Evolutionary conservation across 2,797 vertebrate genomes (phyloP), one percentile per base, ranked within the genome.

Genomic region (Notolepis coatsorum): DNA sequence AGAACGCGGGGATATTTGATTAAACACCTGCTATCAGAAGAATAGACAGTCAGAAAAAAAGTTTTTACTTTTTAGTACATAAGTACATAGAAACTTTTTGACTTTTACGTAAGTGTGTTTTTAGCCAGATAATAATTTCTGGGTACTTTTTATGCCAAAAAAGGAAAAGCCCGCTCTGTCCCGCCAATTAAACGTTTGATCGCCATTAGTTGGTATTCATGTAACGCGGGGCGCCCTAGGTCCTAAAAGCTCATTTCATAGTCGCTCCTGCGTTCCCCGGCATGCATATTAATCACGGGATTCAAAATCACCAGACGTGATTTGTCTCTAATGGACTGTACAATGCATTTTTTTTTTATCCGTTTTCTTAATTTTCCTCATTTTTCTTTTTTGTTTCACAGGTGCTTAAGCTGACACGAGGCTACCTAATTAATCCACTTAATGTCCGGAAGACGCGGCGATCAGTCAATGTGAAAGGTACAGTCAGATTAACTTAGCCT

Each of bases 181-280:
- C 71, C 60, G 61, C 81, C 77, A 80, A 73, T 81, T 60, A 67
- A 72, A 85, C 37, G 75, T 89, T 84, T 90, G 85, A 91, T 91
- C 82, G 76, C 75, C 78, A 80, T 74, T 81, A 75, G 75, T 86
- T 90, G 80, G 79, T 79, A 91, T 90, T 90, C 88, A 90, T 78
- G 84, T 47, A 12, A 70, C 55, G 71, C 68, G 46, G n/a, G n/a
- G 72, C 74, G 65, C 39, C 43, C 51, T 48, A 66, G 67, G 73
- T 83, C 75, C 77, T 68, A 70, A 78, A 85, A 83, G 53, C 66
- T 57, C 71, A 71, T 77, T 64, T 75, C 56, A 77, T 58, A 73
- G 79, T 84, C 75, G 84, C 76, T 77, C 59, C 56, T 54, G 20
- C 69, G 71, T 76, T 82, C 77, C 68, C 81, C 69, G 52, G 56